Conservation (phyloP, 2,888 invertebrate genomes). For the Busseola fusca region DNA sequence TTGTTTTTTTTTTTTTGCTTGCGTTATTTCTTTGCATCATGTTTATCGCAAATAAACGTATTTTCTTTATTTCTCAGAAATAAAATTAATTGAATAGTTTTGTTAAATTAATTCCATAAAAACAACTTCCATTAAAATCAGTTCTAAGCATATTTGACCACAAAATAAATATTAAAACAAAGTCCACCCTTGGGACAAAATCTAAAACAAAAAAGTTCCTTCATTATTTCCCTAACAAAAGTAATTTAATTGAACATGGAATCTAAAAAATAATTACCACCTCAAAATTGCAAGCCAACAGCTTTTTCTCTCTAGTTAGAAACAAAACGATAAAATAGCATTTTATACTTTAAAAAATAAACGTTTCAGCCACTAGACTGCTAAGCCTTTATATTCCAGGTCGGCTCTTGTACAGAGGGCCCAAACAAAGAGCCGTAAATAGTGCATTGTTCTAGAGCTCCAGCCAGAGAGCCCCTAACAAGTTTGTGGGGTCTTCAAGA, state of each 20-base stretch:
- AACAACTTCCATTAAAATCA: background rate
- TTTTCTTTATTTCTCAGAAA: too few species aligned
- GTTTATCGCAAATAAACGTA: too few species aligned
- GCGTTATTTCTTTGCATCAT: too few species aligned
- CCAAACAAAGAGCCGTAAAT: conserved; percentile 83
- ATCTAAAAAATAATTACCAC: conserved; percentile 9
- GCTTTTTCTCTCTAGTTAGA: conserved; percentile 7
- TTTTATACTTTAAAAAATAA: conserved; percentile 54
- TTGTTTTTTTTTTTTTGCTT: too few species aligned
- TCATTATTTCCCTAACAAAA: background rate
- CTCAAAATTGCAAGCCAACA: conserved; percentile 1
- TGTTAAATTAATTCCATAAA: background rate
- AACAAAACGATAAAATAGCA: conserved; percentile 31
- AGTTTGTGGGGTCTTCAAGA: conserved; percentile 75
- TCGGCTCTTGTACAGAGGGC: conserved; percentile 64
- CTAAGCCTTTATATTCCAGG: conserved; percentile 64
- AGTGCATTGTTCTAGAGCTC: conserved; percentile 80
- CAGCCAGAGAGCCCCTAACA: conserved; percentile 72
- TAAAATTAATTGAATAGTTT: background rate
- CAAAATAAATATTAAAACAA: conserved; percentile 1
- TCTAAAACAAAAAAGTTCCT: background rate
- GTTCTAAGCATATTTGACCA: background rate
- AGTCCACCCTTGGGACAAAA: background rate
- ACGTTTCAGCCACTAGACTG: conserved; percentile 57
- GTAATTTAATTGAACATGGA: background rate